A percentile compares a stretch with the other conserved stretches of the same genome.
phyloP scores from a whole-genome alignment of 2,113 vertebrate species.

The Pipra filicauda region DNA sequence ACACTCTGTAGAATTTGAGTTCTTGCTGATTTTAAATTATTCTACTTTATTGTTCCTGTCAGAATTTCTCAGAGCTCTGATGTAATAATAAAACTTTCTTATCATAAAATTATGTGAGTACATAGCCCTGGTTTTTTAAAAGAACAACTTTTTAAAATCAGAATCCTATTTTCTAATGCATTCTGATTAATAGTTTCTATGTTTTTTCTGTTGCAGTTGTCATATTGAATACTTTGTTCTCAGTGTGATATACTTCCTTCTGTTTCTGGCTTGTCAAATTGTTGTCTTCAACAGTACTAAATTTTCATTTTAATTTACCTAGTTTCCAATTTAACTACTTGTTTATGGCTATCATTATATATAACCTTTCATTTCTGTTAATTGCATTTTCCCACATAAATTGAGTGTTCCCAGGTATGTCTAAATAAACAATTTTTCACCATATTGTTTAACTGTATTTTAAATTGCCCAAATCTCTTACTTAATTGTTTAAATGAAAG shows the following conservation, averaged over 20 bases:
- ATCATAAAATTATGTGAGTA: neutral
- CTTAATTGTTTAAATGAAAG: neutral
- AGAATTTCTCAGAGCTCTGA: neutral
- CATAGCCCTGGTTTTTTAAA: rapidly evolving
- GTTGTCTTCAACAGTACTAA: neutral
- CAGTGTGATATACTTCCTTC: neutral
- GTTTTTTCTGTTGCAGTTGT: neutral
- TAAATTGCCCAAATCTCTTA: neutral
- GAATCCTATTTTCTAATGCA: neutral
- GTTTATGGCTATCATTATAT: neutral
- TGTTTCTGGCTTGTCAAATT: neutral
- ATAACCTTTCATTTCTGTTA: neutral
- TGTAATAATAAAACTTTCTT: neutral
- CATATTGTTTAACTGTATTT: neutral
- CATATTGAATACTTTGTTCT: neutral
- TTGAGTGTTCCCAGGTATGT: neutral
- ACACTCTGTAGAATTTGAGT: neutral
- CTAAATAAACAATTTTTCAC: neutral
- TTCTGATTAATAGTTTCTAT: neutral
- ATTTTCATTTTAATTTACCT: neutral
- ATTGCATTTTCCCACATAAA: neutral
- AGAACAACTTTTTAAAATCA: neutral
- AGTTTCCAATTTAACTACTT: neutral
- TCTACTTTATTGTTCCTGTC: neutral
- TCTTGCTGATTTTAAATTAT: neutral